Percentiles rank a stretch among this genome's conserved stretches.
phyloP scores from a whole-genome alignment of 1,140 invertebrate species.

The Calliopsis andreniformis region DNA sequence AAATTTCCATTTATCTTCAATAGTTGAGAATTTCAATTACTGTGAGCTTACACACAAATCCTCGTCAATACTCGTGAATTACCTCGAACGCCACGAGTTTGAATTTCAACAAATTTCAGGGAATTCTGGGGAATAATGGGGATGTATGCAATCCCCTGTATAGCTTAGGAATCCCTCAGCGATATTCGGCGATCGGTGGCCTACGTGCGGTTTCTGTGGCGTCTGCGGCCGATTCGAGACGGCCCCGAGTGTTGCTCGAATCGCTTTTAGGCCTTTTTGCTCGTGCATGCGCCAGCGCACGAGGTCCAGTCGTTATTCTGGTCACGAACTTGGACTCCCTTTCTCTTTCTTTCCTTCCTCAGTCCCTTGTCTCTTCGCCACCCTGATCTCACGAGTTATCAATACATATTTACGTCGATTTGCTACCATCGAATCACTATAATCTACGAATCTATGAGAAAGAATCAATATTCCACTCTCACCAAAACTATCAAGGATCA shows the following conservation, averaged over 20 bases:
- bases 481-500: too few relatives aligned
- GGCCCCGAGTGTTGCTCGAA: constrained; percentile 53
- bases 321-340: constrained; percentile 55
- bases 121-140: neutral
- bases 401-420: constrained; percentile 60
- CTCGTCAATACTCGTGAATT: too few relatives aligned
- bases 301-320: constrained; percentile 57
- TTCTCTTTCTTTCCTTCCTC: constrained; percentile 15
- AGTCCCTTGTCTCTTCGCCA: neutral
- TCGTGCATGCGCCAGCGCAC: constrained; percentile 40
- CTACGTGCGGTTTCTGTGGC: constrained; percentile 38
- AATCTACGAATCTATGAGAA: neutral
- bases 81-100: neutral
- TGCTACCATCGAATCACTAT: constrained; percentile 22
- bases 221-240: constrained; percentile 40
- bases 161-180: neutral
- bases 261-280: constrained; percentile 57
- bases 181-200: constrained; percentile 18
- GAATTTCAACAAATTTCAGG: neutral
- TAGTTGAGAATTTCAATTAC: too few relatives aligned
- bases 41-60: too few relatives aligned
- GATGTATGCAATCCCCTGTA: too few relatives aligned
- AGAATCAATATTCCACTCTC: constrained; percentile 4
- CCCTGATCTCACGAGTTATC: constrained; percentile 41
- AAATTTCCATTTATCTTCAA: too few relatives aligned